Evolutionary conservation across 2,113 vertebrate genomes (phyloP).

Genomic region (Apodemus speciosus): DNA sequence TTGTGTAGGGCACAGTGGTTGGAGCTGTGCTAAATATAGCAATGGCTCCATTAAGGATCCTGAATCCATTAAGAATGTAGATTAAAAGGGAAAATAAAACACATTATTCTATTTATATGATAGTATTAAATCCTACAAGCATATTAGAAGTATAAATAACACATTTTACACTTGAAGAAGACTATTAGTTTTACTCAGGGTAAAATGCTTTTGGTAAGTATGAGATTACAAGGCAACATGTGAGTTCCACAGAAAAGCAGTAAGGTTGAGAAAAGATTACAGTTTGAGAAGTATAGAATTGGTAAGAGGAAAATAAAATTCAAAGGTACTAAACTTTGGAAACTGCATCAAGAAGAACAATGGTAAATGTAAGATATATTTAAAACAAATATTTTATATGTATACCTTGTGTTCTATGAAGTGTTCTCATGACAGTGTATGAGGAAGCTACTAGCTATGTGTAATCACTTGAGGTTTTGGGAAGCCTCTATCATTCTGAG

Average conservation of each 20-base stretch:
- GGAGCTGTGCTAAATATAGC: neutral
- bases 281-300: neutral
- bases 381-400: neutral
- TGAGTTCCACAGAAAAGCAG: neutral
- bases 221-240: neutral
- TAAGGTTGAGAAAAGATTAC: conserved; percentile 5
- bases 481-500: neutral
- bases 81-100: conserved; percentile 24
- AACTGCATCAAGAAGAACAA: conserved; percentile 14
- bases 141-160: neutral
- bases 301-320: neutral
- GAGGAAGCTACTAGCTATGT: neutral
- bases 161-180: neutral
- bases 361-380: conserved; percentile 31
- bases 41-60: neutral
- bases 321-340: neutral
- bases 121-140: neutral
- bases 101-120: neutral
- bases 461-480: neutral
- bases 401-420: neutral
- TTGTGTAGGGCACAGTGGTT: neutral
- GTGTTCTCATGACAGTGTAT: neutral
- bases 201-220: neutral
- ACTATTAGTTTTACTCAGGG: neutral
- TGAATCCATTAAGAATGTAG: conserved; percentile 25